These are phyloP conservation scores for Cnemophilus loriae DNA, from an alignment of 2,113 vertebrate species.

Conservation along the genomic window DNA sequence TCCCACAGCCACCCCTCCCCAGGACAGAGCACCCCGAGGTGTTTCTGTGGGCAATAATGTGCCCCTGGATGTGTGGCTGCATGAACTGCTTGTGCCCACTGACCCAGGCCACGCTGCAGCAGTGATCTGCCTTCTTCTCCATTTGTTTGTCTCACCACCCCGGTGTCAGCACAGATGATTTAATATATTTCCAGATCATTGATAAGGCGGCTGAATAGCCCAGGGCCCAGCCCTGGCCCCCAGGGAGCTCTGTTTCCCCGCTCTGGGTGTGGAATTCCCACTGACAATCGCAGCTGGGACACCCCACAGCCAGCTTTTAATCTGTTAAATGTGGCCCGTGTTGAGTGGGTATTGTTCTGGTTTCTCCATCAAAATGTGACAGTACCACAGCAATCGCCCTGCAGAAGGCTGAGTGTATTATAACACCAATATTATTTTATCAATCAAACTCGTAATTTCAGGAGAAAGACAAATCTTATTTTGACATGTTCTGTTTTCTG, in stretches of 20 bases:
- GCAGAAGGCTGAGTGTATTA: not conserved
- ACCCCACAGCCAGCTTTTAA: slow-evolving; percentile 9
- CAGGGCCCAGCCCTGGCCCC: not conserved
- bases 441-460: not conserved
- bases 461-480: not conserved
- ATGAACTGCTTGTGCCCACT: not conserved
- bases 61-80: not conserved
- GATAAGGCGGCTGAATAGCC: not conserved
- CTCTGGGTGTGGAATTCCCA: slow-evolving; percentile 28
- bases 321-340: not conserved
- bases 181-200: slow-evolving; percentile 21
- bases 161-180: slow-evolving; percentile 11
- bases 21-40: not conserved
- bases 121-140: not conserved
- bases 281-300: slow-evolving; percentile 15
- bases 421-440: not conserved
- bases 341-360: slow-evolving; percentile 3
- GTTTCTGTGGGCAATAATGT: accelerated
- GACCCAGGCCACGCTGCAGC: not conserved
- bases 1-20: not conserved
- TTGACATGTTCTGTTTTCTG: not conserved
- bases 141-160: not conserved
- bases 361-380: not conserved
- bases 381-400: not conserved
- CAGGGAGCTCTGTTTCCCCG: not conserved